Evolutionary conservation across 2,113 vertebrate species (phyloP).

Genomic region (Tragulus kanchil): DNA sequence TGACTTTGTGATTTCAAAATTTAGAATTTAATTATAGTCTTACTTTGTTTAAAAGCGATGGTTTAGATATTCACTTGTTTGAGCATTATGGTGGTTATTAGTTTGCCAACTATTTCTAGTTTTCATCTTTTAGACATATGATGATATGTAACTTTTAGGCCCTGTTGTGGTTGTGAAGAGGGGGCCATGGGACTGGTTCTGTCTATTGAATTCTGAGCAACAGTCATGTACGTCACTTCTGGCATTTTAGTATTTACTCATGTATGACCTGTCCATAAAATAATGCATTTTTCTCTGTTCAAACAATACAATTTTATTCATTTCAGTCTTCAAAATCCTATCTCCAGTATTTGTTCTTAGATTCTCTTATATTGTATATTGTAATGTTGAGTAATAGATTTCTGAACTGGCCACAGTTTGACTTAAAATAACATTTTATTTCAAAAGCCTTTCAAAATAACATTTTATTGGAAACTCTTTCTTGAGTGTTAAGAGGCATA

Average conservation of each 20-base stretch:
- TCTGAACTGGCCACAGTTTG: neutral
- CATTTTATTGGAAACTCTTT: neutral
- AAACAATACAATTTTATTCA: neutral
- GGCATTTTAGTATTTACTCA: too few relatives aligned
- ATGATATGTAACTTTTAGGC: neutral
- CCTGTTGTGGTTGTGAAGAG: neutral
- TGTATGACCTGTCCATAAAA: neutral
- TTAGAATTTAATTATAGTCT: slow-evolving; percentile 6
- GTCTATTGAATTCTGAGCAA: neutral
- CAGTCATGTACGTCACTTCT: neutral
- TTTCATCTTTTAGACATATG: neutral
- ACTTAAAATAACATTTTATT: neutral
- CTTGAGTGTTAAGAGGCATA: neutral
- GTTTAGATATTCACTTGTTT: neutral
- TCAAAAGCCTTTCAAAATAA: neutral
- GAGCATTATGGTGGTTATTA: neutral
- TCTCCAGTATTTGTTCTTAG: slow-evolving; percentile 5
- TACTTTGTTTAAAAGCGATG: neutral
- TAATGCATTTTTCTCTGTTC: neutral
- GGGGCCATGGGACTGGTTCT: neutral
- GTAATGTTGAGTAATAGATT: neutral
- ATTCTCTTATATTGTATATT: neutral
- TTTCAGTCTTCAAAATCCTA: neutral
- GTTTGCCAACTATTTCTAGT: neutral
- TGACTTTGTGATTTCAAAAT: slow-evolving; percentile 4